Percentiles rank a stretch among this genome's conserved stretches.
phyloP scores from a whole-genome alignment of 1,140 invertebrate species.

The Calliopsis andreniformis region DNA sequence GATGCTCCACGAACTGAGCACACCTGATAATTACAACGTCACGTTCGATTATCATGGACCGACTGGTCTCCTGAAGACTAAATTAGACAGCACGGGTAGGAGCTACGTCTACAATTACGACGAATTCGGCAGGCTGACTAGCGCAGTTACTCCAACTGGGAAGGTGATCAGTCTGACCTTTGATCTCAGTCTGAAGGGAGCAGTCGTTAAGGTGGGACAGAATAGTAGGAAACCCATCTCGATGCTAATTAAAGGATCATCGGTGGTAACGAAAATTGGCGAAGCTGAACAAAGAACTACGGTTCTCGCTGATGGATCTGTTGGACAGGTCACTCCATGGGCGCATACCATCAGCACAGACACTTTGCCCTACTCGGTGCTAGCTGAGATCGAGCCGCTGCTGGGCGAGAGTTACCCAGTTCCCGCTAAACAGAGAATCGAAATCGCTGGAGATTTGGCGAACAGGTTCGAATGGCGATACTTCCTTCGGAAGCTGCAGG shows the following conservation, averaged over 20 bases:
- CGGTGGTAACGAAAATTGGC: conserved; percentile 90
- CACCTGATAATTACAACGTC: conserved; percentile 94
- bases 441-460: conserved; percentile 93
- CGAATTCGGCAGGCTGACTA: conserved; percentile 94
- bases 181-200: conserved; percentile 93
- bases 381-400: conserved; percentile 91
- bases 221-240: conserved; percentile 91
- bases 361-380: conserved; percentile 91
- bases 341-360: conserved; percentile 91
- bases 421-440: conserved; percentile 93
- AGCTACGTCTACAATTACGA: conserved; percentile 98
- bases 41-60: conserved; percentile 96
- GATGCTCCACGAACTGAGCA: conserved; percentile 93
- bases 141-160: conserved; percentile 95
- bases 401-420: conserved; percentile 94
- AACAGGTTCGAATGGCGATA: conserved; percentile 98
- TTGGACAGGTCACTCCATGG: conserved; percentile 90
- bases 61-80: conserved; percentile 92
- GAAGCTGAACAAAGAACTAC: conserved; percentile 91
- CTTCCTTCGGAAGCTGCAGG: conserved; percentile 87
- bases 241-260: conserved; percentile 93
- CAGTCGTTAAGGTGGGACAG: conserved; percentile 91
- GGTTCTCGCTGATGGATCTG: conserved; percentile 91
- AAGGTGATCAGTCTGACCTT: conserved; percentile 92
- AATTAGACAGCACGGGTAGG: conserved; percentile 93